phyloP scores from a whole-genome alignment of 2,888 invertebrate species.

The Drosophila mercatorum region DNA sequence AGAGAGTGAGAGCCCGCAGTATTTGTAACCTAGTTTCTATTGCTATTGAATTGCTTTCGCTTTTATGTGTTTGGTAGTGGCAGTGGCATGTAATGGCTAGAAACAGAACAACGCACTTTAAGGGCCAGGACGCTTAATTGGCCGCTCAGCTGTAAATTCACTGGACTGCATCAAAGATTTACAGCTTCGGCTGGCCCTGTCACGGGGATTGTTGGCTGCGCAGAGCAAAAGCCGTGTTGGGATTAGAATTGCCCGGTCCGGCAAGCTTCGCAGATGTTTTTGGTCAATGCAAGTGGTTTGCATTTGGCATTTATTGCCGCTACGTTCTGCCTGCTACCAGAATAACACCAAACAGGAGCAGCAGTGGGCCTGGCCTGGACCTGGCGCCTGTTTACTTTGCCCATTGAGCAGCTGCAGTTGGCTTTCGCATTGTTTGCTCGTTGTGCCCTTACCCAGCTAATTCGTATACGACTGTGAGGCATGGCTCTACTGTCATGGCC shows the following conservation, averaged over 20 bases:
- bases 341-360: background rate
- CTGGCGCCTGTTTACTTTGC: constrained; percentile 51
- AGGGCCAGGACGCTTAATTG: constrained; percentile 63
- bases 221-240: constrained; percentile 22
- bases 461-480: constrained; percentile 49
- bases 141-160: constrained; percentile 76
- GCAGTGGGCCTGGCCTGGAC: constrained; percentile 5
- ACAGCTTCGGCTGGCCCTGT: constrained; percentile 47
- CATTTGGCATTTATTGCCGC: constrained; percentile 77
- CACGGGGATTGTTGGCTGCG: background rate
- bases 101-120: constrained; percentile 72
- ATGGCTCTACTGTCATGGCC: constrained; percentile 42
- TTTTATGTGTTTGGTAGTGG: constrained; percentile 48
- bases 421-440: constrained; percentile 67
- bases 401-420: constrained; percentile 73
- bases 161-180: constrained; percentile 77
- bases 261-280: constrained; percentile 65
- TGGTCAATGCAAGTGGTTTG: constrained; percentile 60
- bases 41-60: constrained; percentile 39
- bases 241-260: constrained; percentile 23
- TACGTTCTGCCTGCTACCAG: constrained; percentile 26
- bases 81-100: constrained; percentile 34
- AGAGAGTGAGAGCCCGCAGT: background rate
- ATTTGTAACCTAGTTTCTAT: constrained; percentile 29
- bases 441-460: constrained; percentile 65